phyloP scores from a whole-genome alignment of 2,113 vertebrate genomes.

The Dipodomys spectabilis region DNA sequence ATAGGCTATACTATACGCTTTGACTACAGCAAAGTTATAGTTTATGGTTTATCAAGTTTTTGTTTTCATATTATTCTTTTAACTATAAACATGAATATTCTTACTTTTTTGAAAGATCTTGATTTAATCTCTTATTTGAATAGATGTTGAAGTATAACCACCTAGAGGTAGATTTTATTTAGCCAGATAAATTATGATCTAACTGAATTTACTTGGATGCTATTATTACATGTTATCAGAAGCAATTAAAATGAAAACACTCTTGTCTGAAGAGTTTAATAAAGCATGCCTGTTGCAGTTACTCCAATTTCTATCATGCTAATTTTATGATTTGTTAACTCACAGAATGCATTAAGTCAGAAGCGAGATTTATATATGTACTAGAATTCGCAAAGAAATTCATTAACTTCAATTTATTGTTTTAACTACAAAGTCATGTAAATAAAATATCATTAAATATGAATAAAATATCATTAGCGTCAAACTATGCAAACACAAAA shows the following conservation, averaged over 20 bases:
- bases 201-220: slow-evolving; percentile 10
- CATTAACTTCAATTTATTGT: not conserved
- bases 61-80: not conserved
- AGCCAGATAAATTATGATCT: slow-evolving; percentile 8
- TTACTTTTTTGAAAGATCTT: not conserved
- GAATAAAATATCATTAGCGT: slow-evolving; percentile 30
- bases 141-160: not conserved
- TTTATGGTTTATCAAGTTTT: not conserved
- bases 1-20: not conserved
- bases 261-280: slow-evolving; percentile 23
- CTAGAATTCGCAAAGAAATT: not conserved
- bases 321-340: slow-evolving; percentile 53
- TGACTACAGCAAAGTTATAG: not conserved
- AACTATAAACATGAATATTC: not conserved
- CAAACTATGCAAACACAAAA: slow-evolving; percentile 30
- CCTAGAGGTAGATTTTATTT: slow-evolving; percentile 10
- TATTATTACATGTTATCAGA: slow-evolving; percentile 14
- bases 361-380: slow-evolving; percentile 5
- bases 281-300: not conserved
- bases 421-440: not conserved
- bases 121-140: slow-evolving; percentile 33
- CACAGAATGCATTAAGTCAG: slow-evolving; percentile 30
- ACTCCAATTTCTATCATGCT: not conserved
- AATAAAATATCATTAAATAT: slow-evolving; percentile 27
- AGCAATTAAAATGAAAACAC: slow-evolving; percentile 52